A percentile compares a stretch with the other conserved stretches of the same genome.
These are phyloP conservation scores for Odontophorus gujanensis DNA, from an alignment of 2,113 vertebrate genomes.

Conservation along the genomic window DNA sequence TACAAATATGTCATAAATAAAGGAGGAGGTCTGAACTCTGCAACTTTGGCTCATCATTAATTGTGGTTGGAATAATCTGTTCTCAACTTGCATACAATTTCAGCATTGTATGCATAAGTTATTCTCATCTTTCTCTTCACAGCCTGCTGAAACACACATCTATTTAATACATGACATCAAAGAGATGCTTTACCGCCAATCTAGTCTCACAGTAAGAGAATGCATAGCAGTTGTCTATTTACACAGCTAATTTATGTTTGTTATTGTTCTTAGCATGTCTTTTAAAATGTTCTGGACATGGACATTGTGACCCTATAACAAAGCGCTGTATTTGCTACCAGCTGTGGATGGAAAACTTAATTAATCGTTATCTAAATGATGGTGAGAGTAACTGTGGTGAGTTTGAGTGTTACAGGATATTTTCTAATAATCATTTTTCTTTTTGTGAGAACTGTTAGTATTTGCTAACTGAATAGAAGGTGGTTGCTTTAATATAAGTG, in stretches of 20 bases:
- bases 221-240: neutral
- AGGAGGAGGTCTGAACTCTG: neutral
- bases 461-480: neutral
- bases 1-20: neutral
- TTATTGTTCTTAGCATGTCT: conserved; percentile 81
- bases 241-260: neutral
- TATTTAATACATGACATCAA: neutral
- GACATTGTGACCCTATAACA: conserved; percentile 90
- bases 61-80: neutral
- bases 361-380: conserved; percentile 82
- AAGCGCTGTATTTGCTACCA: conserved; percentile 89
- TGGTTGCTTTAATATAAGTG: neutral
- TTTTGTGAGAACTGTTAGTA: neutral
- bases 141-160: neutral
- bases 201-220: neutral
- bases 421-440: neutral
- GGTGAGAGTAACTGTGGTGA: conserved; percentile 92
- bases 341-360: conserved; percentile 90
- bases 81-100: neutral
- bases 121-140: neutral
- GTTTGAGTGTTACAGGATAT: neutral
- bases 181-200: neutral
- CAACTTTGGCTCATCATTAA: neutral
- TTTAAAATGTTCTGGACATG: conserved; percentile 86
- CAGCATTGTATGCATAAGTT: neutral